These are phyloP conservation scores for Heliconius ethilla DNA, from an alignment of 2,888 invertebrate genomes.

Conservation along the genomic window DNA sequence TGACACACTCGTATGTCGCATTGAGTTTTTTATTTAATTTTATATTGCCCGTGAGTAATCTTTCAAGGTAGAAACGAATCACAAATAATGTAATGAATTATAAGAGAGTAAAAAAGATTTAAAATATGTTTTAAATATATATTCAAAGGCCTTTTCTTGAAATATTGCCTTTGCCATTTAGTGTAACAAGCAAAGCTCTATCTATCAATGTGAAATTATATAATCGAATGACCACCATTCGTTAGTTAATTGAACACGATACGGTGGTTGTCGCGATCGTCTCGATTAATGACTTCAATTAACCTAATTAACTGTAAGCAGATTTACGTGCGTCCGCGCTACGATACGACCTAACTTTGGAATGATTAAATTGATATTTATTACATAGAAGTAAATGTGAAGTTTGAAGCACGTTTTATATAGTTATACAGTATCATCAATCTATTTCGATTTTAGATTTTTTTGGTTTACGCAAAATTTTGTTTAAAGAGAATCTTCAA, in stretches of 20 bases:
- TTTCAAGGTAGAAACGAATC: not conserved
- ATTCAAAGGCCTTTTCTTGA: not conserved
- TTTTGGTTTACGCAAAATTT: not conserved
- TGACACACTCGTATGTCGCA: not conserved
- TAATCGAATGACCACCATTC: slow-evolving; percentile 72
- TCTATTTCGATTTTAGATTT: not conserved
- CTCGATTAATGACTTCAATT: slow-evolving; percentile 76
- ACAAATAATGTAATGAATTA: not conserved
- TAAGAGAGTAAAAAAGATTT: not conserved
- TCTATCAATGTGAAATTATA: slow-evolving; percentile 61
- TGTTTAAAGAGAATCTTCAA: no score
- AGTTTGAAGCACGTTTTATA: slow-evolving; percentile 6
- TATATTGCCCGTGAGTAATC: not conserved
- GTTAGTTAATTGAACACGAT: slow-evolving; percentile 81
- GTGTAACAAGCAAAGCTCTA: slow-evolving; percentile 26
- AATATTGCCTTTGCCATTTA: not conserved
- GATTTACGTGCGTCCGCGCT: slow-evolving; percentile 63
- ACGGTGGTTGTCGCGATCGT: slow-evolving; percentile 69
- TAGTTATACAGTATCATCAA: slow-evolving; percentile 15
- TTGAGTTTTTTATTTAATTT: not conserved
- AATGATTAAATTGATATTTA: slow-evolving; percentile 54
- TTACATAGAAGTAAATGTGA: slow-evolving; percentile 34
- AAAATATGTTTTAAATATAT: not conserved
- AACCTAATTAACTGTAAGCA: slow-evolving; percentile 75
- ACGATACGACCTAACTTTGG: slow-evolving; percentile 51